phyloP scores from a whole-genome alignment of 2,113 vertebrate species.

The Glareola pratincola region DNA sequence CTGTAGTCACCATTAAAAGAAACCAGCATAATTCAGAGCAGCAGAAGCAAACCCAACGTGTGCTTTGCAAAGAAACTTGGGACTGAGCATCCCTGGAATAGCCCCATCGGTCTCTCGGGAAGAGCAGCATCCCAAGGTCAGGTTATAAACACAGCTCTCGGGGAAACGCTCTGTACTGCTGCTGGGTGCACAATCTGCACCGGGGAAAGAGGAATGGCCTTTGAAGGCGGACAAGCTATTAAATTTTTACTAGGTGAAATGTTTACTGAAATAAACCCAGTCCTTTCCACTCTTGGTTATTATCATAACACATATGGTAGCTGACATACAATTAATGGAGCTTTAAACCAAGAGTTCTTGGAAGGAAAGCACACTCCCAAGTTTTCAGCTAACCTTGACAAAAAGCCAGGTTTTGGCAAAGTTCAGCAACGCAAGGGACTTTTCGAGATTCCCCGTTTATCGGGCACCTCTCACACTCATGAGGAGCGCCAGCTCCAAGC shows the following conservation, averaged over 20 bases:
- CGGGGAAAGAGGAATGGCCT: background rate
- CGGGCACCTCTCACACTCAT: background rate
- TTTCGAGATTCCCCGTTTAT: background rate
- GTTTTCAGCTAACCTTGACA: background rate
- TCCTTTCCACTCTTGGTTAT: slow-evolving; percentile 27
- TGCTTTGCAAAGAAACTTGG: background rate
- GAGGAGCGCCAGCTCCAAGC: fast-evolving
- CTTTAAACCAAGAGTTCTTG: slow-evolving; percentile 14
- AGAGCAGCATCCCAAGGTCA: background rate
- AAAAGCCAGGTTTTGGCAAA: background rate
- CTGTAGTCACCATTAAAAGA: background rate
- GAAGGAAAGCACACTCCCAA: background rate
- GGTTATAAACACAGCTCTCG: background rate
- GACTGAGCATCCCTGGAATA: background rate
- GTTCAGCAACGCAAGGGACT: background rate
- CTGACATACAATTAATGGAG: background rate
- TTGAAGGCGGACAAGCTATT: background rate
- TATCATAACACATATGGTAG: slow-evolving; percentile 28
- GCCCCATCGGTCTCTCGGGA: fast-evolving
- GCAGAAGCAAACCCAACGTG: background rate
- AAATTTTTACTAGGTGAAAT: slow-evolving; percentile 41
- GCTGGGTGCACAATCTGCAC: background rate
- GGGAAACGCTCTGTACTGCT: background rate
- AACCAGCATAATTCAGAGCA: background rate
- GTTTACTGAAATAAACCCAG: slow-evolving; percentile 33